phyloP scores from a whole-genome alignment of 2,797 vertebrate genomes.

The Miichthys miiuy region DNA sequence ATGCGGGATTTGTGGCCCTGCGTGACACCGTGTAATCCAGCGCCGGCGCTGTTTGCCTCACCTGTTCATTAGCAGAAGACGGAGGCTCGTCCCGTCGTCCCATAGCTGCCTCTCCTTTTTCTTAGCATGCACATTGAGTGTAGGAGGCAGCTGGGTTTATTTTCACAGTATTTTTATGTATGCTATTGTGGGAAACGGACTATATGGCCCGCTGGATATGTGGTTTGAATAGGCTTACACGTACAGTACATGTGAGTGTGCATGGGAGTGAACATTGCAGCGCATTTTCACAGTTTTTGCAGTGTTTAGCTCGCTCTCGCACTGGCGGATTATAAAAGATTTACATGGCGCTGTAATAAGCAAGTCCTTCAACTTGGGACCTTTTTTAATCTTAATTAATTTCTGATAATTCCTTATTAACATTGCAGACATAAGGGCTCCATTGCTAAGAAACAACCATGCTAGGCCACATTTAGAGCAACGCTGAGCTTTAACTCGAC shows the following conservation, averaged over 20 bases:
- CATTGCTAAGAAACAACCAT: constrained; percentile 58
- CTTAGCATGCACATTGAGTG: background rate
- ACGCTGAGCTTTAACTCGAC: constrained; percentile 11
- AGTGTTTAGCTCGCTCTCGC: constrained; percentile 67
- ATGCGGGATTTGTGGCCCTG: constrained; percentile 69
- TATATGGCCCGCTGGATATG: background rate
- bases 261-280: constrained; percentile 8
- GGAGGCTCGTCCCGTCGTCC: background rate
- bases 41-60: constrained; percentile 50
- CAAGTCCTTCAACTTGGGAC: constrained; percentile 82
- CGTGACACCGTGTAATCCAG: constrained; percentile 69
- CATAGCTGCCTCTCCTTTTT: constrained; percentile 16
- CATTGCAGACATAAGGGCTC: constrained; percentile 67
- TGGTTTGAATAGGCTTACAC: background rate
- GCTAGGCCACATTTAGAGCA: constrained; percentile 46
- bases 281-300: constrained; percentile 43
- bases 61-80: constrained; percentile 59
- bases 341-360: constrained; percentile 81
- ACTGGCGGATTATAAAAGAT: constrained; percentile 81
- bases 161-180: background rate
- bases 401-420: constrained; percentile 85
- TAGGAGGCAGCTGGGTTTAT: background rate
- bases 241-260: background rate
- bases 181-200: background rate
- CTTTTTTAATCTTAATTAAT: constrained; percentile 85